Percentiles rank a stretch among this genome's conserved stretches.
Evolutionary conservation across 2,888 invertebrate species (phyloP).

Genomic region (Diploptera punctata): DNA sequence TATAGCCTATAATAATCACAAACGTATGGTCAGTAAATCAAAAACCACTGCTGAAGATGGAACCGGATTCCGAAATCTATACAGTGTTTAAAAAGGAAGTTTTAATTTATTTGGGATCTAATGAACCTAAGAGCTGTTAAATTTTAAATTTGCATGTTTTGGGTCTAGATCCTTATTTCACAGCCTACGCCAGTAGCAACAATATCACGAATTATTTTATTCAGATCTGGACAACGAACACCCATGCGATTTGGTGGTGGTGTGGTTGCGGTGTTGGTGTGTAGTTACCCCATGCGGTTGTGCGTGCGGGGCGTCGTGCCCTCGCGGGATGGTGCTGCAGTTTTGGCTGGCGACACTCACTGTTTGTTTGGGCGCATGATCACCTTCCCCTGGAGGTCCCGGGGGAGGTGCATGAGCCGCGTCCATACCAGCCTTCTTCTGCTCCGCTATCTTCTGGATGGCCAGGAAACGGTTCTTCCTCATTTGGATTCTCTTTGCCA

Average conservation of each 20-base stretch:
- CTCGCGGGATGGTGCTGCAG: constrained; percentile 31
- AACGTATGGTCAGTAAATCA: too few species aligned
- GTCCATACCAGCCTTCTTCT: constrained; percentile 82
- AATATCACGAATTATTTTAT: too few species aligned
- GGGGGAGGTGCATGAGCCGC: constrained; percentile 61
- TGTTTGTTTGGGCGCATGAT: constrained; percentile 79
- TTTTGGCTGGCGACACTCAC: constrained; percentile 63
- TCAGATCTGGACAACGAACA: too few species aligned
- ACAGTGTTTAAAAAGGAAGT: too few species aligned
- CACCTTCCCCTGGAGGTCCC: constrained; percentile 71
- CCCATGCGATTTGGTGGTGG: neutral
- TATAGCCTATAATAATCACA: too few species aligned
- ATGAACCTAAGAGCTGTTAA: too few species aligned
- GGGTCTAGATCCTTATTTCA: too few species aligned
- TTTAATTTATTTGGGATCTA: too few species aligned
- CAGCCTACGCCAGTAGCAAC: too few species aligned
- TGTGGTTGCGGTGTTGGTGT: neutral
- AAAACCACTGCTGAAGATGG: too few species aligned
- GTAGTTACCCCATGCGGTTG: constrained; percentile 29
- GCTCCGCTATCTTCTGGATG: constrained; percentile 90
- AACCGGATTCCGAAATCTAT: too few species aligned
- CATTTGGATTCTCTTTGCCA: constrained; percentile 97
- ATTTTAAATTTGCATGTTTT: too few species aligned
- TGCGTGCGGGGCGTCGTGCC: constrained; percentile 12
- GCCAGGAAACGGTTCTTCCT: constrained; percentile 90